Evolutionary conservation across 2,888 invertebrate genomes (phyloP).

Genomic region (Macaria notata): DNA sequence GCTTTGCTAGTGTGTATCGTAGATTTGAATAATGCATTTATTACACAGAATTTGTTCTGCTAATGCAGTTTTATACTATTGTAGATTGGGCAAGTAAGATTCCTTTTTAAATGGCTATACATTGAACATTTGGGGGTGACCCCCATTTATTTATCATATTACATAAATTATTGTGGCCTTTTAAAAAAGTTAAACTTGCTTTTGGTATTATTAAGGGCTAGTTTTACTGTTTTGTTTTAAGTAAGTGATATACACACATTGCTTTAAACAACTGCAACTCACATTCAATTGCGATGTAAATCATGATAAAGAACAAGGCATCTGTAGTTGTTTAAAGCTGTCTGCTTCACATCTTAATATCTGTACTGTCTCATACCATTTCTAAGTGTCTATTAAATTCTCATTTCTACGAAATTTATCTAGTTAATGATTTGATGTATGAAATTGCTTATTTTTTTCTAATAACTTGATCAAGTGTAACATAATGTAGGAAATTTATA

Average conservation of each 20-base stretch:
- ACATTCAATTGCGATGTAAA: constrained; percentile 2
- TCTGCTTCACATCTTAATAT: constrained; percentile 37
- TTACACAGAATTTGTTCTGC: constrained; percentile 39
- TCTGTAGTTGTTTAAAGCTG: constrained; percentile 46
- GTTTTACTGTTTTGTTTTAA: constrained; percentile 59
- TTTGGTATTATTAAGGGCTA: constrained; percentile 71
- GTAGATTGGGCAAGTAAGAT: constrained; percentile 72
- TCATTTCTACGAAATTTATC: constrained; percentile 49
- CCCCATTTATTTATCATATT: constrained; percentile 72
- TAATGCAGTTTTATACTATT: constrained; percentile 29
- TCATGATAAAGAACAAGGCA: neutral
- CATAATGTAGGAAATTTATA: constrained; percentile 75
- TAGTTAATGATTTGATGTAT: constrained; percentile 49
- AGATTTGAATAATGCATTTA: constrained; percentile 58
- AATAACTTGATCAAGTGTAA: constrained; percentile 71
- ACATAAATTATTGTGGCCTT: constrained; percentile 80
- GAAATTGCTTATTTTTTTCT: constrained; percentile 56
- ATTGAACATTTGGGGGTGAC: constrained; percentile 63
- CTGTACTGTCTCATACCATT: constrained; percentile 42
- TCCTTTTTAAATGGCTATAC: constrained; percentile 61
- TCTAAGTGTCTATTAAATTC: constrained; percentile 47
- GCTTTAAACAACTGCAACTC: constrained; percentile 47
- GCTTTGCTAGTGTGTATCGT: constrained; percentile 49
- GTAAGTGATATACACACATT: constrained; percentile 53
- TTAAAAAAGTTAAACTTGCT: constrained; percentile 72